Evolutionary conservation across 2,797 vertebrate genomes (phyloP).

Genomic region (Dicrostonyx torquatus): DNA sequence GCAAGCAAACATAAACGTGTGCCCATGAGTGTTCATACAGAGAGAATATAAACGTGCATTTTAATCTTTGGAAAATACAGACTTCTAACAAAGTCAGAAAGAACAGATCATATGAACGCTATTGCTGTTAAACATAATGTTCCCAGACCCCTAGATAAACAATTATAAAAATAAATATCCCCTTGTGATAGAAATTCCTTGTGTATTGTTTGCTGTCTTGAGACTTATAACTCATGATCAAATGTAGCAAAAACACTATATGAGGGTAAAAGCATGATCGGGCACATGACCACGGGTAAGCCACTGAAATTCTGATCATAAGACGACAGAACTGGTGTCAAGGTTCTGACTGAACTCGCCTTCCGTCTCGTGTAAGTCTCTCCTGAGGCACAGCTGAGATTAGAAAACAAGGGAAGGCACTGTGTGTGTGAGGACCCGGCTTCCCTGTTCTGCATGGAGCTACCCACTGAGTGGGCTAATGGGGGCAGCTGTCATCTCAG

Average conservation of each 20-base stretch:
- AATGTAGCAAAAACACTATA: not conserved
- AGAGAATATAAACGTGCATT: not conserved
- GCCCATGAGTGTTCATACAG: not conserved
- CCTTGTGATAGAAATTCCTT: conserved; percentile 14
- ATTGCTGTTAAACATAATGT: not conserved
- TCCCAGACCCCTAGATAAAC: not conserved
- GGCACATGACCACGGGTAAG: not conserved
- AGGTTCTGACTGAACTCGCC: not conserved
- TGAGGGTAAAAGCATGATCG: not conserved
- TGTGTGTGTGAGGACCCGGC: not conserved
- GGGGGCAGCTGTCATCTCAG: not conserved
- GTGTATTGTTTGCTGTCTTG: not conserved
- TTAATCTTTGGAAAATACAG: conserved; percentile 52
- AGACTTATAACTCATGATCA: not conserved
- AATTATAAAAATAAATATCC: conserved; percentile 2
- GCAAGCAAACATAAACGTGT: not conserved
- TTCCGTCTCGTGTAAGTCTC: not conserved
- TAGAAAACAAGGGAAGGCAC: not conserved
- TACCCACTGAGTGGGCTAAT: not conserved
- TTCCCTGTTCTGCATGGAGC: not conserved
- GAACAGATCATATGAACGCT: conserved; percentile 14
- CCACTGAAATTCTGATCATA: conserved; percentile 40
- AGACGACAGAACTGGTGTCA: not conserved
- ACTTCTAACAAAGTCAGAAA: conserved; percentile 37
- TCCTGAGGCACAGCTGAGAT: not conserved